These are phyloP conservation scores for Acrossocheilus wenchowensis DNA, from an alignment of 2,797 vertebrate species.

Conservation along the genomic window DNA sequence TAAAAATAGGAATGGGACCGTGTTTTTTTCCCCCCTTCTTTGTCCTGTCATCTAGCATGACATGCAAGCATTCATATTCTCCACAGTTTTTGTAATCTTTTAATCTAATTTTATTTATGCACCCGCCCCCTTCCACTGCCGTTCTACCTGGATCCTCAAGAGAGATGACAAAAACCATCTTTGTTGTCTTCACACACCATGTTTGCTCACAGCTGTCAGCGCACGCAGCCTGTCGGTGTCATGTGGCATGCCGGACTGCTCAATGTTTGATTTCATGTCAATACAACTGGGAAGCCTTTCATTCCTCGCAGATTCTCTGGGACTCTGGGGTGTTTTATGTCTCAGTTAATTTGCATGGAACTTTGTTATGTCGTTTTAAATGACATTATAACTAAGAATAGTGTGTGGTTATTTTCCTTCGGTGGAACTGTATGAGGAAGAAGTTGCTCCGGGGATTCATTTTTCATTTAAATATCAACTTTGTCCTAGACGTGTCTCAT, in stretches of 20 bases:
- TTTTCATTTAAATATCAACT: slow-evolving; percentile 24
- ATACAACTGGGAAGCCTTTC: slow-evolving; percentile 4
- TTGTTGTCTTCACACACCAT: slow-evolving; percentile 41
- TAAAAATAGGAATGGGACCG: slow-evolving; percentile 39
- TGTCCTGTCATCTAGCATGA: slow-evolving; percentile 37
- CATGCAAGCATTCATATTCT: slow-evolving; percentile 17
- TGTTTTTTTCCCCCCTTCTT: not conserved
- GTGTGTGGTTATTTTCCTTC: not conserved
- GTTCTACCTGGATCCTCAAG: slow-evolving; percentile 28
- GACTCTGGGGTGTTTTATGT: slow-evolving; percentile 4
- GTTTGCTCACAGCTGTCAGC: slow-evolving; percentile 43
- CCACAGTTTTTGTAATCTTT: slow-evolving; percentile 35
- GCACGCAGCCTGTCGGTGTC: slow-evolving; percentile 13
- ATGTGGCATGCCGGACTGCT: slow-evolving; percentile 22
- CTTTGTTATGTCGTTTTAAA: slow-evolving; percentile 2
- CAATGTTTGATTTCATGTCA: slow-evolving; percentile 19
- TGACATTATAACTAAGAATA: not conserved
- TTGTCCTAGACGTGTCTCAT: not conserved
- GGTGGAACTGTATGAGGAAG: not conserved
- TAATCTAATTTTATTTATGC: slow-evolving; percentile 49
- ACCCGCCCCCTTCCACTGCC: not conserved
- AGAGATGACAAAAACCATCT: slow-evolving; percentile 15
- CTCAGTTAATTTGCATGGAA: not conserved
- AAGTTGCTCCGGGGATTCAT: not conserved
- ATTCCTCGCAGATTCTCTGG: not conserved